These are phyloP conservation scores for Drosophila saltans DNA, from an alignment of 1,140 invertebrate species.

Conservation along the genomic window DNA sequence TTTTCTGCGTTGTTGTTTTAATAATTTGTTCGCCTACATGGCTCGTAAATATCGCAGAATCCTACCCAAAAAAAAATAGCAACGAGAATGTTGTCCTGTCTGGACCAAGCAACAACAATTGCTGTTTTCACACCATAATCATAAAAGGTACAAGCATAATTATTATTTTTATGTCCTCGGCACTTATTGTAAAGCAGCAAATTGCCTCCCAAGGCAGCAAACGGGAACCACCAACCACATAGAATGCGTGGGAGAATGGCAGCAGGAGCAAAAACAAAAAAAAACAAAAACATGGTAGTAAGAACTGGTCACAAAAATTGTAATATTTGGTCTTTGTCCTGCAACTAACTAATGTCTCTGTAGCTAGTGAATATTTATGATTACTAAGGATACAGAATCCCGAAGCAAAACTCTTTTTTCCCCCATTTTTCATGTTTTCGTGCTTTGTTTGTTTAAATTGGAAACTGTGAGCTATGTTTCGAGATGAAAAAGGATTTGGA, in stretches of 20 bases:
- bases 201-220: slow-evolving; percentile 60
- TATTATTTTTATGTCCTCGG: slow-evolving; percentile 81
- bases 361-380: slow-evolving; percentile 72
- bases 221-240: background rate
- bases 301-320: slow-evolving; percentile 57
- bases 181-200: slow-evolving; percentile 81
- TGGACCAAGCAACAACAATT: slow-evolving; percentile 55
- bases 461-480: slow-evolving; percentile 25
- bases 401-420: slow-evolving; percentile 33
- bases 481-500: background rate
- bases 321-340: slow-evolving; percentile 66
- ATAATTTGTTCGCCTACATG: slow-evolving; percentile 74
- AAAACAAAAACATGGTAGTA: background rate
- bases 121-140: slow-evolving; percentile 82
- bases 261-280: background rate
- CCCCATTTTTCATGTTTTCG: slow-evolving; percentile 21
- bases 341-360: slow-evolving; percentile 50
- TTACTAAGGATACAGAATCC: slow-evolving; percentile 35
- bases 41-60: slow-evolving; percentile 67
- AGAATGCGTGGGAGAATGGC: slow-evolving; percentile 2
- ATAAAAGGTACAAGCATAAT: slow-evolving; percentile 81
- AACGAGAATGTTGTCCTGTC: slow-evolving; percentile 24
- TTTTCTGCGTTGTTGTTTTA: slow-evolving; percentile 67
- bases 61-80: background rate
- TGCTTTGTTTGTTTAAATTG: slow-evolving; percentile 29